Base-by-base conservation (phyloP, 2,113 vertebrate genomes). In the Garra rufa region DNA sequence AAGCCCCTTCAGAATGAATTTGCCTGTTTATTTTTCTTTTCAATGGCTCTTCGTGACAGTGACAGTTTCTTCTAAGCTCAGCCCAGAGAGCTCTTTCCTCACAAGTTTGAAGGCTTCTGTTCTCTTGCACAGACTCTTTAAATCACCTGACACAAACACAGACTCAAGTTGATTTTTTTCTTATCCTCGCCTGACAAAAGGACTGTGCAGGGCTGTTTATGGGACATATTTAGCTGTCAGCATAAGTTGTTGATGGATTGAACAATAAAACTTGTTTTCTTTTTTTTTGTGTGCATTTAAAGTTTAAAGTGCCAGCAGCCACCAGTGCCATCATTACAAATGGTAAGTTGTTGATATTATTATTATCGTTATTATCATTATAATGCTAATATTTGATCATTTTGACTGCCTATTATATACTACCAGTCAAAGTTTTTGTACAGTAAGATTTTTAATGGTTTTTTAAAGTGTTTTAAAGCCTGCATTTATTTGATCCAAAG, bases 261-360 rank as follows among this genome's bases (percentile, higher is more conserved):
- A 26, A 50, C 61, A 28, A 52, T 84, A 43, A 52, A 28, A 77
- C 17, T 57, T 75, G 8, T 81, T 77, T 24, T 6, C 9, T 26
- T 63, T 26, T 69, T 83, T 86, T 1, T 34, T 82, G 90, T 87
- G 90, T 87, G 69, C 6, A 83, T 55, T 88, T 26, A 9, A 89
- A 95, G 94, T 95, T 95, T 87, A 95, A 94, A 92, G 94, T 95
- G 75, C 93, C 93, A 30, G 86, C 94, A 83, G 94, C 94, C 30
- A 95, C 94, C 55, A 95, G 93, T 61, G 94, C 94, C 26, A 94
- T 95, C 55, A 95, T 95, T 76, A 95, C 94, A 89, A 95, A 95
- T 71, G 94, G 94, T 95, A 88, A 94, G 94, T 92, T 15, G 24
- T 10, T 46, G 17, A 10, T 38, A 14, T 70, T 26, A 41, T 34